These are phyloP conservation scores for Pantelozetes paolii DNA, from an alignment of 2,888 invertebrate species.

Conservation along the genomic window DNA sequence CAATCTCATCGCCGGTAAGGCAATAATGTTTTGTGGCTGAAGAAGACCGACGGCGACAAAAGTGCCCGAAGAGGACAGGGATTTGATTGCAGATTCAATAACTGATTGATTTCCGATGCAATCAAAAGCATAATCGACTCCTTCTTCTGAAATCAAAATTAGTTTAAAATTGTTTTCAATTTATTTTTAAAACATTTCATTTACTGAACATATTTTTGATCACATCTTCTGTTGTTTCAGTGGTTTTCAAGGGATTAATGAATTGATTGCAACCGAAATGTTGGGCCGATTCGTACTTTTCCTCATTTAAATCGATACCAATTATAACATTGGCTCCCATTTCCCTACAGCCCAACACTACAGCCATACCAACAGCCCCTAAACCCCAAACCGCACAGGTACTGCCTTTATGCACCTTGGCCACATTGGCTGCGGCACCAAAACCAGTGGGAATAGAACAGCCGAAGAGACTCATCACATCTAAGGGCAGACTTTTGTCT, in stretches of 20 bases:
- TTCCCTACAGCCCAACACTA: slow-evolving; percentile 53
- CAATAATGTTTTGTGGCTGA: not conserved
- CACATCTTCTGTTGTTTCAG: not conserved
- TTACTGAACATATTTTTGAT: not conserved
- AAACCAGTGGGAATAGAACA: slow-evolving; percentile 47
- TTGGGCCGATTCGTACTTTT: slow-evolving; percentile 51
- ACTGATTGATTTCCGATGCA: slow-evolving; percentile 3
- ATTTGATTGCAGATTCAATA: slow-evolving; percentile 3
- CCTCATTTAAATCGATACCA: slow-evolving; percentile 45
- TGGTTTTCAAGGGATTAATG: slow-evolving; percentile 35
- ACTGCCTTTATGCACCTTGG: slow-evolving; percentile 51
- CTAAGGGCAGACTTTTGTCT: slow-evolving; percentile 42
- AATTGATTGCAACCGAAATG: slow-evolving; percentile 42
- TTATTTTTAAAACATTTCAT: not conserved
- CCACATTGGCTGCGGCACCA: slow-evolving; percentile 45
- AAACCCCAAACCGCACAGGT: slow-evolving; percentile 54
- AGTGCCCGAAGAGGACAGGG: slow-evolving; percentile 9
- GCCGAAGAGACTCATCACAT: slow-evolving; percentile 42
- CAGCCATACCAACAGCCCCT: slow-evolving; percentile 53
- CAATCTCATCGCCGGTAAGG: not conserved
- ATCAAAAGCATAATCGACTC: slow-evolving; percentile 37
- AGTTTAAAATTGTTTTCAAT: not conserved
- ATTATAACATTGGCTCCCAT: slow-evolving; percentile 50
- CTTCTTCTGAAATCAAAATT: not conserved
- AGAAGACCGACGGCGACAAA: slow-evolving; percentile 29